phyloP scores from a whole-genome alignment of 2,113 vertebrate species.

The Myotis yumanensis region DNA sequence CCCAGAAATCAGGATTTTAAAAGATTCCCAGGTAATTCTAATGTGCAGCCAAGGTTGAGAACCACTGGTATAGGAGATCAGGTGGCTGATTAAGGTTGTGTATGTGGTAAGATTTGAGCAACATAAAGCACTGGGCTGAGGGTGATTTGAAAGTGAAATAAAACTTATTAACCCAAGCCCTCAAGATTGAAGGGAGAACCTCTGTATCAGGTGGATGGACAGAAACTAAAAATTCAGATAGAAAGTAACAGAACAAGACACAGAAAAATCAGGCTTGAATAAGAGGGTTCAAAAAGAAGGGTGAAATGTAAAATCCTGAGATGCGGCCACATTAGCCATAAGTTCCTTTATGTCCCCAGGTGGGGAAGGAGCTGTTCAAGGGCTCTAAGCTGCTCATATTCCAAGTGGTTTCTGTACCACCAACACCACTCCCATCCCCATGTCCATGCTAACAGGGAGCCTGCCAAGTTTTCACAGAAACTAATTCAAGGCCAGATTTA shows the following conservation, averaged over 20 bases:
- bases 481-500: background rate
- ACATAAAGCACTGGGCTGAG: background rate
- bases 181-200: background rate
- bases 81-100: background rate
- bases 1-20: too few species aligned
- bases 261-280: background rate
- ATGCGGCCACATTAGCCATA: background rate
- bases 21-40: too few species aligned
- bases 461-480: background rate
- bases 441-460: background rate
- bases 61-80: too few species aligned
- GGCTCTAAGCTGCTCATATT: background rate
- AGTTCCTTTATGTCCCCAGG: background rate
- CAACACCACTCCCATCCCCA: background rate
- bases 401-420: background rate
- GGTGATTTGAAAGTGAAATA: background rate
- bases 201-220: background rate
- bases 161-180: background rate
- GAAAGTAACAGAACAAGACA: background rate
- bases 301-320: background rate
- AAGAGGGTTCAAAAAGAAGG: background rate
- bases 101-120: too few species aligned
- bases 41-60: too few species aligned
- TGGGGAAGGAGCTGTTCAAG: background rate
- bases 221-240: background rate